Evolutionary conservation across 2,797 vertebrate genomes (phyloP).

Genomic region (Periparus ater): DNA sequence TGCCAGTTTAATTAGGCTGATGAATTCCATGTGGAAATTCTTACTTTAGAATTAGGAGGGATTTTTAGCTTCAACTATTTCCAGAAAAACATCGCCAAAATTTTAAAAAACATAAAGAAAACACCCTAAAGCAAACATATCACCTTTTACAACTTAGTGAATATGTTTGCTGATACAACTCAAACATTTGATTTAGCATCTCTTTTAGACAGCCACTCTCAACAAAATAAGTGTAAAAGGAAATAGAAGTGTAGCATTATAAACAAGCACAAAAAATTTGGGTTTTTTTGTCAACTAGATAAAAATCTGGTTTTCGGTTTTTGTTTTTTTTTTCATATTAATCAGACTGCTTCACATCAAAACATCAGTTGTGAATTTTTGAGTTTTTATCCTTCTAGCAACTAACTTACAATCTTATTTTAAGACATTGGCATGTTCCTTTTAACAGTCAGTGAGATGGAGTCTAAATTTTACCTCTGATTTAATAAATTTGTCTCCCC

Average conservation of each 20-base stretch:
- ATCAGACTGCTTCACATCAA: not conserved
- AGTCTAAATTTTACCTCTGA: not conserved
- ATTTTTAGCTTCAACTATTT: not conserved
- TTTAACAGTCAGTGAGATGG: not conserved
- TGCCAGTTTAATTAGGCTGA: not conserved
- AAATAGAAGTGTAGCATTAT: not conserved
- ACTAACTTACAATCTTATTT: not conserved
- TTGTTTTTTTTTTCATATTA: not conserved
- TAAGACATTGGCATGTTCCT: not conserved
- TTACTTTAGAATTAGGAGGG: not conserved
- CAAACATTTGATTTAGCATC: not conserved
- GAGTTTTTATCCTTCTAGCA: not conserved
- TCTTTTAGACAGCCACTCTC: not conserved
- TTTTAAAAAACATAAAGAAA: not conserved
- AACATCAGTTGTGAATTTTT: not conserved
- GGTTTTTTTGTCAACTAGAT: accelerated
- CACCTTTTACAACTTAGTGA: not conserved
- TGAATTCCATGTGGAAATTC: not conserved
- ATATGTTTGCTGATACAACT: not conserved
- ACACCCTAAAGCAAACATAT: not conserved
- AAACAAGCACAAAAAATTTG: not conserved
- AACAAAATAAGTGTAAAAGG: not conserved
- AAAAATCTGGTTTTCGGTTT: not conserved
- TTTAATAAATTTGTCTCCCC: not conserved
- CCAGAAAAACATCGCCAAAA: not conserved